Percentiles rank a stretch among this genome's conserved stretches.
Evolutionary conservation across 23 tunicate genomes (phyloP).

Genomic region (Styela plicata): DNA sequence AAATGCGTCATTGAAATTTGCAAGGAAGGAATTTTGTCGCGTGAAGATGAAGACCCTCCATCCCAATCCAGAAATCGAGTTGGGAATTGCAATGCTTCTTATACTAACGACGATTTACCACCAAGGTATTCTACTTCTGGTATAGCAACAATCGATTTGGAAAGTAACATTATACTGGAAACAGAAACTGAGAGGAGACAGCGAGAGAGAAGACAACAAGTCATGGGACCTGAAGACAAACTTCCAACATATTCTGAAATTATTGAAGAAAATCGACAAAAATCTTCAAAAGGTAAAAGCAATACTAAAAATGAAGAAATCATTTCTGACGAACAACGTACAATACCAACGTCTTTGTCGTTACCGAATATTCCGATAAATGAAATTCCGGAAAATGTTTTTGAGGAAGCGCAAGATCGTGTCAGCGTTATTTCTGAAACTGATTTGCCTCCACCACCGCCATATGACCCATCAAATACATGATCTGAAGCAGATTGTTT

Average conservation of each 20-base stretch:
- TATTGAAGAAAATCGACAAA: constrained; percentile 8
- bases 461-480: not conserved
- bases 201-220: not conserved
- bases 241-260: constrained; percentile 21
- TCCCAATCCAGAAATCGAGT: not conserved
- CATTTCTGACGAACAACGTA: not conserved
- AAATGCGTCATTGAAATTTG: constrained; percentile 23
- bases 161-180: constrained; percentile 10
- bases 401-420: not conserved
- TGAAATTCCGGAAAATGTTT: not conserved
- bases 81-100: not conserved
- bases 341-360: too few species aligned
- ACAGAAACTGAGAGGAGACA: constrained; percentile 6
- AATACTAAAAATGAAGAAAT: not conserved
- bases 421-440: constrained; percentile 17
- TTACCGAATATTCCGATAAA: not conserved
- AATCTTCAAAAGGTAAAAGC: not conserved
- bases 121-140: constrained; percentile 22
- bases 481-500: too few species aligned
- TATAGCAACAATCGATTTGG: constrained; percentile 12
- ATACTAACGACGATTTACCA: not conserved
- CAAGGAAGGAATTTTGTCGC: not conserved
- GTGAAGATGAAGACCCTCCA: not conserved
- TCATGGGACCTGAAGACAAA: constrained; percentile 9
- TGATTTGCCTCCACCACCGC: constrained; percentile 14